Evolutionary conservation across 2,888 invertebrate genomes (phyloP), one percentile per base, ranked within the genome.

Genomic region (Hirtodrosophila cameraria): DNA sequence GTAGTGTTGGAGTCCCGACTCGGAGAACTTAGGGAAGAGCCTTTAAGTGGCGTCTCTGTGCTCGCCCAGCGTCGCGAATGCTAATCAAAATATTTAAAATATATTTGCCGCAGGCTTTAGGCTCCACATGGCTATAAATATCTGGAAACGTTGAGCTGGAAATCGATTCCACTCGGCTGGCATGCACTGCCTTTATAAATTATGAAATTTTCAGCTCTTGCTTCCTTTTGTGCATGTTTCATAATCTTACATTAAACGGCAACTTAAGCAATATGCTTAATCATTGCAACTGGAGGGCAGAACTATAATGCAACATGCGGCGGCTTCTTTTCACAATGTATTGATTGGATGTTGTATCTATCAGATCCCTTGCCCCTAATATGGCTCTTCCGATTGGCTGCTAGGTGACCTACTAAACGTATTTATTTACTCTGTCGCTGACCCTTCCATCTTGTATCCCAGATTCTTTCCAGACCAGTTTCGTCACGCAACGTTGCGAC

Each of bases 61-160:
- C 18, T 28, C 23, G 46, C 28, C 16, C 31, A 39, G 16, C 30
- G 11, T 16, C 1, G 39, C 61, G 72, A 69, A 65, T 68, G 58
- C 72, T 80, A 80, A 80, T 80, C 80, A 81, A 80, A 80, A 80
- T 80, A 80, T 84, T 80, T 69, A 80, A 80, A 84, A 75, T 57
- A 72, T n/a, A 75, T 59, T 65, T 46, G 64, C 68, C 65, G 31
- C 71, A 67, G 75, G 71, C 66, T 41, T 38, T 36, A 41, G 30
- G 28, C 57, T 20, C 35, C 28, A 20, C 28, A 25, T 30, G 49
- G 35, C 64, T 74, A 76, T 59, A 67, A 76, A 80, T 83, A 76
- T 55, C 45, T 41, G 35, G 11, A 31, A 39, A 59, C 59, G 71
- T 71, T 58, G 58, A 58, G 49, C 48, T 42, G 33, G 52, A 61